Percentiles rank a stretch among this genome's conserved stretches.
phyloP scores from a whole-genome alignment of 2,888 invertebrate genomes.

The Corbicula japonica region DNA sequence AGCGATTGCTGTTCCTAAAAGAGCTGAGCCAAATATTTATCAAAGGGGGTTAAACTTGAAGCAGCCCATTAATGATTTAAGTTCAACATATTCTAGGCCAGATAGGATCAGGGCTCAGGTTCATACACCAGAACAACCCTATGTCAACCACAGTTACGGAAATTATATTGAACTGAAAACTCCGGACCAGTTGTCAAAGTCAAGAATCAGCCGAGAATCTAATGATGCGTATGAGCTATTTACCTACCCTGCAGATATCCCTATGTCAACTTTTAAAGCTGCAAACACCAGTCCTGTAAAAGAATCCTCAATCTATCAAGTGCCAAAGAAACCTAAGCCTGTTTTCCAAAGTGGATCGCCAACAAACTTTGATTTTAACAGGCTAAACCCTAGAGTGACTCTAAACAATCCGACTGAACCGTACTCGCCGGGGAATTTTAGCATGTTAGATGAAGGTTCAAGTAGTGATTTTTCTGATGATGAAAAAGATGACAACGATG shows the following conservation, averaged over 20 bases:
- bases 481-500: constrained; percentile 40
- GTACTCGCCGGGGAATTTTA: constrained; percentile 67
- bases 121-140: constrained; percentile 56
- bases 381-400: constrained; percentile 42
- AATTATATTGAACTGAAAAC: constrained; percentile 56
- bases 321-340: constrained; percentile 63
- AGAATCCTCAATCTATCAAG: constrained; percentile 37
- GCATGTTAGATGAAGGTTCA: constrained; percentile 76
- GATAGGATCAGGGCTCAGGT: constrained; percentile 50
- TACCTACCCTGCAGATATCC: constrained; percentile 62
- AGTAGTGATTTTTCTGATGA: constrained; percentile 70
- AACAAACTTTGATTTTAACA: constrained; percentile 59
- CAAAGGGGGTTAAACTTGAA: constrained; percentile 55
- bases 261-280: constrained; percentile 60
- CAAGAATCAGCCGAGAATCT: constrained; percentile 58
- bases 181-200: constrained; percentile 48
- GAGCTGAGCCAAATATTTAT: constrained; percentile 64
- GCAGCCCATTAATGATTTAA: constrained; percentile 54
- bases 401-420: constrained; percentile 26
- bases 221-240: constrained; percentile 65
- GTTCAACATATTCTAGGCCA: constrained; percentile 37
- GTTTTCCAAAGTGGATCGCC: constrained; percentile 61
- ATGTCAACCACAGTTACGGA: constrained; percentile 52
- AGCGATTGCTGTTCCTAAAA: constrained; percentile 33
- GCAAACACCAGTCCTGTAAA: constrained; percentile 34